Evolutionary conservation across 2,888 invertebrate species (phyloP).

Genomic region (Caenorhabditis uteleia): DNA sequence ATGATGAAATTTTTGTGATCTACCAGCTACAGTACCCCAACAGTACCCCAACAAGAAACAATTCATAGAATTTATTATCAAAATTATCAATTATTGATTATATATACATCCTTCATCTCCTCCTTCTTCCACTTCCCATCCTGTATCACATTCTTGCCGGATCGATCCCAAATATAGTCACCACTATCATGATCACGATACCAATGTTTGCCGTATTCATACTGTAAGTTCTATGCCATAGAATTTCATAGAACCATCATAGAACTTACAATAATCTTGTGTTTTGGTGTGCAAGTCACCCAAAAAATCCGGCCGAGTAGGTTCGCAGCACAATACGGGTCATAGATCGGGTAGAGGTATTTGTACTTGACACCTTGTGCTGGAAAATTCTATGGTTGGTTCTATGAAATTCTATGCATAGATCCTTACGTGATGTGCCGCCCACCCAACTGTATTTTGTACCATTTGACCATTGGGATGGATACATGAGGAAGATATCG

Average conservation of each 20-base stretch:
- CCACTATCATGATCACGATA: constrained; percentile 13
- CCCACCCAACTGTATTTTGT: constrained; percentile 21
- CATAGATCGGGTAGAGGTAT: constrained; percentile 36
- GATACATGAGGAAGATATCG: constrained; percentile 34
- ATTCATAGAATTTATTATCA: background rate
- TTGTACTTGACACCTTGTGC: constrained; percentile 30
- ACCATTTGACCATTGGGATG: constrained; percentile 2
- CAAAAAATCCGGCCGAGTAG: constrained; percentile 38
- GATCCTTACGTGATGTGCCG: too few species aligned
- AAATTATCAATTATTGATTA: background rate
- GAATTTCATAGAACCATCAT: background rate
- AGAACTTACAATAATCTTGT: constrained; percentile 19
- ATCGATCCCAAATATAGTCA: constrained; percentile 9
- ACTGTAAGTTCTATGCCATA: constrained; percentile 16
- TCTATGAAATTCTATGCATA: too few species aligned
- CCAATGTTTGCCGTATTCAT: constrained; percentile 23
- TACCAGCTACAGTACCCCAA: too few species aligned
- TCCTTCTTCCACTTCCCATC: constrained; percentile 15
- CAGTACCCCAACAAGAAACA: too few species aligned
- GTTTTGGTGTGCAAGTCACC: constrained; percentile 38
- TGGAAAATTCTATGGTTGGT: too few species aligned
- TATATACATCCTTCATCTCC: constrained; percentile 13
- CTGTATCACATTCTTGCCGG: constrained; percentile 16
- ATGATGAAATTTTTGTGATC: too few species aligned
- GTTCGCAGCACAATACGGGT: constrained; percentile 42